Percentiles rank a stretch among this genome's conserved stretches.
Evolutionary conservation across 2,797 vertebrate species (phyloP).

Genomic region (Moxostoma hubbsi): DNA sequence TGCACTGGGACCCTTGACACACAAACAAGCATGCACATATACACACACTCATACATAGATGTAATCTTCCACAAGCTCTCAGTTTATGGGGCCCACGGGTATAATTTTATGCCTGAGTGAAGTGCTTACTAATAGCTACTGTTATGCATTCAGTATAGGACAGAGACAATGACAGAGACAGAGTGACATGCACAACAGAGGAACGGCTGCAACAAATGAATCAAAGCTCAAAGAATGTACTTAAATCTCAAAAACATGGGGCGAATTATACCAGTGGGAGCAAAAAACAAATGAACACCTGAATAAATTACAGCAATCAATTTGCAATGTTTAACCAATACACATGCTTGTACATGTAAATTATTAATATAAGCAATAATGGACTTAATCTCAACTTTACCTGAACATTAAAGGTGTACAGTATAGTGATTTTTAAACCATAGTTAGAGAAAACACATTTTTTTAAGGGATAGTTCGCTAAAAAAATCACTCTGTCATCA

Average conservation of each 20-base stretch:
- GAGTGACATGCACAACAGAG: slow-evolving; percentile 9
- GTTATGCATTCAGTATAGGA: slow-evolving; percentile 82
- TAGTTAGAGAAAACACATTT: too few species aligned
- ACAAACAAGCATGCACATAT: not conserved
- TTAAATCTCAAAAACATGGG: slow-evolving; percentile 74
- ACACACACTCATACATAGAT: slow-evolving; percentile 71
- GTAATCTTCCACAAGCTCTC: slow-evolving; percentile 83
- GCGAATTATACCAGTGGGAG: not conserved
- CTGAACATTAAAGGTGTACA: not conserved
- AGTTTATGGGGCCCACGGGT: slow-evolving; percentile 85
- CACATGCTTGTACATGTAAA: not conserved
- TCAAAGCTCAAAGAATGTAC: slow-evolving; percentile 4
- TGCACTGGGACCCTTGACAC: slow-evolving; percentile 25
- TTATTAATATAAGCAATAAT: not conserved
- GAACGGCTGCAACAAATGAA: slow-evolving; percentile 17
- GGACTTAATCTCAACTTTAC: not conserved
- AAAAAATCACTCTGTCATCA: not conserved
- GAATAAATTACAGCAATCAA: slow-evolving; percentile 80
- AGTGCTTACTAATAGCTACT: slow-evolving; percentile 86
- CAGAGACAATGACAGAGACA: slow-evolving; percentile 46
- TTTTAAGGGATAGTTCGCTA: not conserved
- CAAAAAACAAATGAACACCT: slow-evolving; percentile 79
- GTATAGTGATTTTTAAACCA: not conserved
- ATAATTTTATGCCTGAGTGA: slow-evolving; percentile 89
- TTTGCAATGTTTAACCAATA: slow-evolving; percentile 71